Base-by-base conservation (phyloP, 2,888 invertebrate species). In the Abrostola tripartita region DNA sequence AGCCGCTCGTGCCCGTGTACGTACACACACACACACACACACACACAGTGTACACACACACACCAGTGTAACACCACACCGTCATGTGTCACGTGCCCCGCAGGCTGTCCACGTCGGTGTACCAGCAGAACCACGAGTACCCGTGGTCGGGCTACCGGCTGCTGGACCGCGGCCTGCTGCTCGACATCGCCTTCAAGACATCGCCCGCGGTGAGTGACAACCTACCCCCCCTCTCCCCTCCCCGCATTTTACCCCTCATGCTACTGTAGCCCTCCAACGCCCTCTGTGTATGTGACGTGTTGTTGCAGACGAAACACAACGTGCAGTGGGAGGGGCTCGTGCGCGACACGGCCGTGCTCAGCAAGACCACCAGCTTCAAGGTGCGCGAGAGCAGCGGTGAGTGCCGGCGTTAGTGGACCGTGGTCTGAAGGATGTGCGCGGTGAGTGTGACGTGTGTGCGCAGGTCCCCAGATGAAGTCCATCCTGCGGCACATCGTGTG, bases 271-370 rank as follows among this genome's bases (percentile, higher is more conserved):
- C 11, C 37, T 10, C 38, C 40, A 12, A 7, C 2, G 14, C 14
- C 7, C 5, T 38, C 38, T 12, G 10, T n/a, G 8, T 9, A 44
- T 49, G n/a, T 9, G 7, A 12, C n/a, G 11, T 42, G 12, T 42
- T 24, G 63, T 59, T 24, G 6, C 88, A 96, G 97, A 95, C 98
- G 1, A 96, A 96, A 66, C 99, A 99, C 89, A 97, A 96, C 81
- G 84, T 99, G 59, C 97, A 98, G 84, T 99, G 98, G 96, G 98
- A 99, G 90, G 98, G 97, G 0, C 94, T 97, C 5, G 97, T 98
- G 87, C 95, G 99, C 72, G 97, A 99, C 78, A 94, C 98, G 6
- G 95, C 96, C 8, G 95, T 97, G 10, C 91, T 98, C 10, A 96
- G 96, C 74, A 96, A 97, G 47, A 90, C 88, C 0, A 92, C 93